Evolutionary conservation across 2,797 vertebrate species (phyloP), one percentile per base, ranked within the genome.

Genomic region (Sphaeramia orbicularis): DNA sequence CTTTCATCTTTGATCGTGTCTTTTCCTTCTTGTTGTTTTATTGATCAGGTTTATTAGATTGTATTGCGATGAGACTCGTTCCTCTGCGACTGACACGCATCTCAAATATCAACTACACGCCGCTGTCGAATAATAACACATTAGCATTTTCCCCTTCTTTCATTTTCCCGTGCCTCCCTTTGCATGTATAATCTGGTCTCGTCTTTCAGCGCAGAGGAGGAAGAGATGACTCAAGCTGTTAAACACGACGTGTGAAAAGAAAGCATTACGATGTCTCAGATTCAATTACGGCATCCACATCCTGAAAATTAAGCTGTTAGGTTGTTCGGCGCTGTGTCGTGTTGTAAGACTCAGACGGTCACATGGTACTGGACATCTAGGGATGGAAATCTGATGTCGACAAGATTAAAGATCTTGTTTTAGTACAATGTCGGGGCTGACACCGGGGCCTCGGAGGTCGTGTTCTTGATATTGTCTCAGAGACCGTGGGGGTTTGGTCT

Each of bases 121-220:
- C 15, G 14, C 54, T 81, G 78, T 82, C 74, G 69, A 70, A 83
- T 50, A 74, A 62, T 55, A 42, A 24, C 10, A 9, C 56, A 50
- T 57, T 65, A 62, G 78, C 71, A 66, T 86, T 90, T 87, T 86
- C 78, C 78, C 78, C 74, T 74, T 60, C 50, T 76, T 84, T 85
- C 67, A 80, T 89, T 87, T 89, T 80, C 75, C 74, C 80, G 84
- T 54, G 3, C 73, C 80, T 64, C 78, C 68, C 76, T 86, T 82
- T 86, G 84, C 82, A 89, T 87, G 78, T 54, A 80, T 86, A 86
- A 86, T 90, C 82, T 87, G 86, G 87, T 76, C 38, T 50, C 45
- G 56, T 19, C 38, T 43, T 36, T 73, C 49, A 59, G 45, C 70
- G 44, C 66, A 38, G 59, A 54, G 68, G 71, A 79, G 72, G 84